Evolutionary conservation across 2,113 vertebrate species (phyloP).

Genomic region (Pluvialis apricaria): DNA sequence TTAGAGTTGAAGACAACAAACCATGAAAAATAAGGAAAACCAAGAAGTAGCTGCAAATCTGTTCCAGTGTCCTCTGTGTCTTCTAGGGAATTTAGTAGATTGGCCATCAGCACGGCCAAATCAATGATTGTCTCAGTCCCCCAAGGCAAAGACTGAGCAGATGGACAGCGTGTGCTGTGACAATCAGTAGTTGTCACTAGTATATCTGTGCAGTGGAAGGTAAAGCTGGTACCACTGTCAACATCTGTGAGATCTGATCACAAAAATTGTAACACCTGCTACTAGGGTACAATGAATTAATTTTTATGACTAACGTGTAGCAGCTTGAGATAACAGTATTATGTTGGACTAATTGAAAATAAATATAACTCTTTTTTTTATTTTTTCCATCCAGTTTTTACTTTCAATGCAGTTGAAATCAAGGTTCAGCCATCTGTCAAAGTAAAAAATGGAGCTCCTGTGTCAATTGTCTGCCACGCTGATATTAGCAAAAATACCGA

Average conservation of each 20-base stretch:
- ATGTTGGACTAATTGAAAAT: not conserved
- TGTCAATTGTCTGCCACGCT: constrained; percentile 61
- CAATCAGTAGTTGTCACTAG: not conserved
- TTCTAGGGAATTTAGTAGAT: not conserved
- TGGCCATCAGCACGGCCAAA: not conserved
- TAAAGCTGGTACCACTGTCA: not conserved
- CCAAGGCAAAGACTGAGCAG: not conserved
- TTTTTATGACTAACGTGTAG: not conserved
- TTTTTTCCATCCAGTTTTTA: constrained; percentile 61
- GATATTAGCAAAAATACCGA: constrained; percentile 62
- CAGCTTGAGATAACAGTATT: not conserved
- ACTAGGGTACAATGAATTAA: not conserved
- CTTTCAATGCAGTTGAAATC: constrained; percentile 72
- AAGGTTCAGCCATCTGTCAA: not conserved
- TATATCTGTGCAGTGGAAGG: not conserved
- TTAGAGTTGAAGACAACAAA: not conserved
- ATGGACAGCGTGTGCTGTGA: not conserved
- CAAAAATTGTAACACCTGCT: not conserved
- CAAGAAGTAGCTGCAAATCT: not conserved
- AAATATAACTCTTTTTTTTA: not conserved
- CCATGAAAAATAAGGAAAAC: not conserved
- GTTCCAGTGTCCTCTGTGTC: not conserved
- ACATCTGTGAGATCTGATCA: not conserved
- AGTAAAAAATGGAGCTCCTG: constrained; percentile 62
- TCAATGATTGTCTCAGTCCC: not conserved